Conservation (phyloP, 2,113 vertebrate species). For the Australoheros scitulus region DNA sequence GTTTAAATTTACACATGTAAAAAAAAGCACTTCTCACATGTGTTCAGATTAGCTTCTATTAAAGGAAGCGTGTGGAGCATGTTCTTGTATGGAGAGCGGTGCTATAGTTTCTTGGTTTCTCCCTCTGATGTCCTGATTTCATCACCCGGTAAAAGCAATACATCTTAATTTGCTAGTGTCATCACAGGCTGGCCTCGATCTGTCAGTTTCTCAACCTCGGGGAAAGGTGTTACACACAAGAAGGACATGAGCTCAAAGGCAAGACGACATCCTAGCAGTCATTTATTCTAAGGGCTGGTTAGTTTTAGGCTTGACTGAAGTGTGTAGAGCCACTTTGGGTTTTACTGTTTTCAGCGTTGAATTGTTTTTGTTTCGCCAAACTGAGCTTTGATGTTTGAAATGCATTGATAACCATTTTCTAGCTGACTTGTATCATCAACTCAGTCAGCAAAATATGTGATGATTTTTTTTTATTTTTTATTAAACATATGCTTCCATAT, state of each 20-base stretch:
- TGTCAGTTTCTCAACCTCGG: conserved; percentile 68
- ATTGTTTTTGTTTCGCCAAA: neutral
- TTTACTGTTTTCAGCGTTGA: neutral
- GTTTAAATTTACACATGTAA: neutral
- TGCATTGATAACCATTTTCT: neutral
- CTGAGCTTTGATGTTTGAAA: conserved; percentile 18
- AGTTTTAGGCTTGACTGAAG: conserved; percentile 22
- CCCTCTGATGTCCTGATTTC: conserved; percentile 69
- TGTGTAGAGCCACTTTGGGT: neutral
- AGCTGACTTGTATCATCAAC: neutral
- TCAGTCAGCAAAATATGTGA: neutral
- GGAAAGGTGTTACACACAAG: conserved; percentile 57
- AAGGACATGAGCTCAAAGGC: conserved; percentile 70
- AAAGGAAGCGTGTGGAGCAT: conserved; percentile 22
- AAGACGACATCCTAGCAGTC: conserved; percentile 23
- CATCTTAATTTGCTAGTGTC: conserved; percentile 74
- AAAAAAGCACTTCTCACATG: neutral
- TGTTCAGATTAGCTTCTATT: conserved; percentile 20
- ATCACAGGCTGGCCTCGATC: conserved; percentile 69
- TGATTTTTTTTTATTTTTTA: neutral
- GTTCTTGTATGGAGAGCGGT: conserved; percentile 15
- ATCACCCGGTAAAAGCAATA: conserved; percentile 69
- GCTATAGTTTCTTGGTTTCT: conserved; percentile 47
- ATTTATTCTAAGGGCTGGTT: conserved; percentile 9
- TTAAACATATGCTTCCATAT: too few species aligned